Percentiles rank a stretch among this genome's conserved stretches.
Conservation (phyloP, 2,888 invertebrate genomes). For the Drosophila silvestris region DNA sequence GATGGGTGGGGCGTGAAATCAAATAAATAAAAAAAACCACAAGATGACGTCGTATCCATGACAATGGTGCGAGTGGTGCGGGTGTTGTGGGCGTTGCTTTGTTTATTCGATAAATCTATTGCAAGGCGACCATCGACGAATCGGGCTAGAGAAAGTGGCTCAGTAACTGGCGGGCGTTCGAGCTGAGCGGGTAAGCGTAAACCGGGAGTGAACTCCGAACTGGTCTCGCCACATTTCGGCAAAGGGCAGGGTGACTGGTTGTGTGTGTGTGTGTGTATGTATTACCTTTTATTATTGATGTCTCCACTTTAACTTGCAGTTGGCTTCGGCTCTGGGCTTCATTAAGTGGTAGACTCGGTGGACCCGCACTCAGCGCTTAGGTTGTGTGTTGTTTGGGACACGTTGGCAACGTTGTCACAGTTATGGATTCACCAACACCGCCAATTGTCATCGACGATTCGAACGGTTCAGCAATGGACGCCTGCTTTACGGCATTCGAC, state of each 20-base stretch:
- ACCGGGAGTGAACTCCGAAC: conserved; percentile 33
- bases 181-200: conserved; percentile 73
- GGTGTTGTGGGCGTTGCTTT: conserved; percentile 46
- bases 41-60: conserved; percentile 79
- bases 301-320: conserved; percentile 77
- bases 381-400: conserved; percentile 58
- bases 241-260: conserved; percentile 13
- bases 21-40: conserved; percentile 78
- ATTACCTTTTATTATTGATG: conserved; percentile 69
- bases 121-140: conserved; percentile 58
- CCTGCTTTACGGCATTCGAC: conserved; percentile 95
- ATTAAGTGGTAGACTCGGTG: conserved; percentile 59
- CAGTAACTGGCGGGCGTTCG: conserved; percentile 71
- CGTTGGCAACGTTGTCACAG: conserved; percentile 69
- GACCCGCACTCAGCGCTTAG: conserved; percentile 26
- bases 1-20: conserved; percentile 62
- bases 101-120: conserved; percentile 79
- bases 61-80: conserved; percentile 47
- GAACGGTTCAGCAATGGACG: conserved; percentile 91
- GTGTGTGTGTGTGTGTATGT: conserved; percentile 5
- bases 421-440: conserved; percentile 85
- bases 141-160: conserved; percentile 44
- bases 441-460: conserved; percentile 86
- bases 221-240: conserved; percentile 1
- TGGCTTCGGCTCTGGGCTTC: conserved; percentile 57